Evolutionary conservation across 2,888 invertebrate genomes (phyloP).

Genomic region (Malacosoma neustria): DNA sequence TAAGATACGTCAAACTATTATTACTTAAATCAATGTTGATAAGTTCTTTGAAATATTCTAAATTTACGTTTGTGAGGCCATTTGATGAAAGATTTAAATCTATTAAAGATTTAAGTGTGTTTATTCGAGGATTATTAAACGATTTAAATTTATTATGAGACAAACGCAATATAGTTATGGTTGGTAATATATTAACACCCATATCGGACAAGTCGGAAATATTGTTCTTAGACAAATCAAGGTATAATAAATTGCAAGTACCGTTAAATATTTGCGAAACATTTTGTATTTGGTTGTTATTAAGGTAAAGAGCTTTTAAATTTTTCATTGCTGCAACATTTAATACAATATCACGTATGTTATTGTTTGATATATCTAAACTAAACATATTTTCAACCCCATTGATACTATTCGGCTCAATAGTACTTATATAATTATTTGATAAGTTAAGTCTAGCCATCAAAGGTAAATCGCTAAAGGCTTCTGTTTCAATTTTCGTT

Average conservation of each 20-base stretch:
- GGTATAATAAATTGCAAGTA: slow-evolving; percentile 25
- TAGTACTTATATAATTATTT: slow-evolving; percentile 34
- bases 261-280: slow-evolving; percentile 26
- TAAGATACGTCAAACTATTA: slow-evolving; percentile 32
- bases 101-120: slow-evolving; percentile 32
- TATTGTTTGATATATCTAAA: slow-evolving; percentile 49
- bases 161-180: slow-evolving; percentile 35
- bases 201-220: slow-evolving; percentile 23
- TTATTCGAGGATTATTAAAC: slow-evolving; percentile 40
- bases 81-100: slow-evolving; percentile 41
- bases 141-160: slow-evolving; percentile 36
- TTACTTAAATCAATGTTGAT: slow-evolving; percentile 38
- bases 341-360: slow-evolving; percentile 26
- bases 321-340: slow-evolving; percentile 25
- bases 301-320: slow-evolving; percentile 43
- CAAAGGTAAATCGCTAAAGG: slow-evolving; percentile 43
- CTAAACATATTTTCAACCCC: slow-evolving; percentile 42
- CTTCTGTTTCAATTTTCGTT: slow-evolving; percentile 31
- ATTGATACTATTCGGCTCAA: slow-evolving; percentile 39
- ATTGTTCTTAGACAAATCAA: slow-evolving; percentile 41
- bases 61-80: slow-evolving; percentile 31
- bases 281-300: slow-evolving; percentile 35
- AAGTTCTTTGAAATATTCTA: slow-evolving; percentile 38
- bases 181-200: slow-evolving; percentile 22
- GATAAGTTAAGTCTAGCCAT: slow-evolving; percentile 47